phyloP scores from a whole-genome alignment of 2,113 vertebrate species.

The Thunnus maccoyii region DNA sequence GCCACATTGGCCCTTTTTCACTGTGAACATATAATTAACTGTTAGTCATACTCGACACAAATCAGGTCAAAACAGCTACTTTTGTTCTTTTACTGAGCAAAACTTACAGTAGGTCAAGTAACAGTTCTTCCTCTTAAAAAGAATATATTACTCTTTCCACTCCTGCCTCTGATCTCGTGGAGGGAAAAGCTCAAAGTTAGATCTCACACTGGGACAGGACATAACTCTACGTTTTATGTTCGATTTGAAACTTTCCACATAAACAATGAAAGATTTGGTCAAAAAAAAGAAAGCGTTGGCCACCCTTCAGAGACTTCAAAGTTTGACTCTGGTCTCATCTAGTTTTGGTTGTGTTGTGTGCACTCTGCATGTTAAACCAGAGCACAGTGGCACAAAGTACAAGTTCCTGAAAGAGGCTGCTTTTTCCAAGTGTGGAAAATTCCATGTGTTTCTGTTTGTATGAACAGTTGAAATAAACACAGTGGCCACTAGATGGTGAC shows the following conservation, averaged over 20 bases:
- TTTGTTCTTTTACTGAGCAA: constrained; percentile 2
- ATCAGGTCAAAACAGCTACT: not conserved
- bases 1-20: constrained; percentile 26
- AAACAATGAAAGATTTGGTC: constrained; percentile 10
- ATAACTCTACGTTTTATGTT: not conserved
- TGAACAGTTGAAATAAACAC: not conserved
- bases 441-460: constrained; percentile 39
- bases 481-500: constrained; percentile 64
- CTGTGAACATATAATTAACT: constrained; percentile 52
- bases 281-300: not conserved
- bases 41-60: constrained; percentile 54
- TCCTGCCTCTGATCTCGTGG: not conserved
- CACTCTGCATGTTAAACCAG: constrained; percentile 4
- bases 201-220: not conserved
- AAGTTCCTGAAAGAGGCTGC: not conserved
- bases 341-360: not conserved
- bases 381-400: constrained; percentile 19
- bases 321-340: not conserved
- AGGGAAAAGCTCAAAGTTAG: not conserved
- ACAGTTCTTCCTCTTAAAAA: not conserved
- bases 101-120: not conserved
- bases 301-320: not conserved
- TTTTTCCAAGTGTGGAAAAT: constrained; percentile 70
- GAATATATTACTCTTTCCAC: not conserved
- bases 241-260: not conserved